Base-by-base conservation (phyloP, 2,797 vertebrate species). In the Gobio occitaniae region DNA sequence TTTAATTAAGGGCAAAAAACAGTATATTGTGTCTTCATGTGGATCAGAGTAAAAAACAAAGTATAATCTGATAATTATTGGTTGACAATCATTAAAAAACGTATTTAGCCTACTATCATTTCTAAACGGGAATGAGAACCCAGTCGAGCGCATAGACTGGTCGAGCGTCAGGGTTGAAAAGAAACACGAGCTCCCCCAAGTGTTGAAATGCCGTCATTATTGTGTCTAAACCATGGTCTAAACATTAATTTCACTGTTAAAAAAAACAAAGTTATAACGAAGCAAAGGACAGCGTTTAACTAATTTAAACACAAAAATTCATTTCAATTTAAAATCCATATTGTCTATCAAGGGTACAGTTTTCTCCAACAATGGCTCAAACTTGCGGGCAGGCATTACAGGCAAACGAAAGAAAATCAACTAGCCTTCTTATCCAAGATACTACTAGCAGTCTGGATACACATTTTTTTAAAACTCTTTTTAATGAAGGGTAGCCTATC, bases 111-210 rank as follows among this genome's bases (percentile, higher is more conserved):
- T 32, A 63, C 25, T 15, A 38, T 1, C 4, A 17, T 63, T 61
- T 61, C 3, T 17, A 17, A 44, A 63, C 15, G 16, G 10, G 41
- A 72, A 25, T 15, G 44, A 72, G 47, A 12, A 25, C 29, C n/a
- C n/a, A 70, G 8, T 3, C 52, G 48, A 76, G 12, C 11, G 47
- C 32, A 32, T 32, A 32, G 2, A 32, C 32, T 32, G 32, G 8
- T 3, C 52, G 48, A 76, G 12, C 11, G 47, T 21, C 11, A n/a
- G 6, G 10, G 3, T 44, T 59, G 10, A 25, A 25, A 41, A 16
- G 13, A 44, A 54, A 69, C 79, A 81, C 50, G 50, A 41, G 79
- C 79, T 7, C 79, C 79, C 50, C 36, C 79, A 70, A 25, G 79
- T 70, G 79, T 81, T 81, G 8, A 81, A 19, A 81, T 25, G 19